A percentile compares a stretch with the other conserved stretches of the same genome.
phyloP scores from a whole-genome alignment of 2,888 invertebrate species.

The Drosophila vallismaia region DNA sequence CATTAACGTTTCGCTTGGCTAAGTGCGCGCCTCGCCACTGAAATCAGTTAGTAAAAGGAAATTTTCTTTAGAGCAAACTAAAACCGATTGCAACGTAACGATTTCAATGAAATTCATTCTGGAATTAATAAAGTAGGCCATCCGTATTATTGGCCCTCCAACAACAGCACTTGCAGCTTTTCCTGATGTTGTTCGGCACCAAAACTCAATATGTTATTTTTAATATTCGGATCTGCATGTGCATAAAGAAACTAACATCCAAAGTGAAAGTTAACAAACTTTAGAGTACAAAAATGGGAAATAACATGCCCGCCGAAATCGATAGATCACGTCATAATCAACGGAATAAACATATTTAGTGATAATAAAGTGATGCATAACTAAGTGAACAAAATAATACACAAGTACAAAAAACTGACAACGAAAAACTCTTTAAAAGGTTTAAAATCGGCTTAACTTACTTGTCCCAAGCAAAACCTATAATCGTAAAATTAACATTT shows the following conservation, averaged over 20 bases:
- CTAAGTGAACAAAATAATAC: background rate
- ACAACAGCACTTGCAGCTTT: background rate
- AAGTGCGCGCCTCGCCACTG: constrained; percentile 70
- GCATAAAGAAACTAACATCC: constrained; percentile 2
- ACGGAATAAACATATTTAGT: constrained; percentile 1
- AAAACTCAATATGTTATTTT: constrained; percentile 17
- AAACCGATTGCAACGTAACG: constrained; percentile 41
- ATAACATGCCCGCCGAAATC: constrained; percentile 55
- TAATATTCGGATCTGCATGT: background rate
- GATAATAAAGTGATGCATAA: constrained; percentile 10
- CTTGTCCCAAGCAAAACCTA: background rate
- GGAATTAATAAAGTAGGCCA: constrained; percentile 46
- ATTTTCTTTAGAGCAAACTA: constrained; percentile 59
- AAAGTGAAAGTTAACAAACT: constrained; percentile 22
- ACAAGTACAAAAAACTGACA: constrained; percentile 10
- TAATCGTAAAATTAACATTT: background rate
- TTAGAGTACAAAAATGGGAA: constrained; percentile 28
- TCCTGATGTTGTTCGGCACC: constrained; percentile 52
- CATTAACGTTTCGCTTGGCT: constrained; percentile 83
- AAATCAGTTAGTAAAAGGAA: constrained; percentile 69
- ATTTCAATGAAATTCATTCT: constrained; percentile 51
- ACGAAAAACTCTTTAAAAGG: constrained; percentile 2
- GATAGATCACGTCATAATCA: constrained; percentile 7
- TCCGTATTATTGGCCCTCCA: constrained; percentile 35
- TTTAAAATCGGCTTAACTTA: background rate